These are phyloP conservation scores for Erethizon dorsatum DNA, from an alignment of 2,797 vertebrate genomes.

Conservation along the genomic window DNA sequence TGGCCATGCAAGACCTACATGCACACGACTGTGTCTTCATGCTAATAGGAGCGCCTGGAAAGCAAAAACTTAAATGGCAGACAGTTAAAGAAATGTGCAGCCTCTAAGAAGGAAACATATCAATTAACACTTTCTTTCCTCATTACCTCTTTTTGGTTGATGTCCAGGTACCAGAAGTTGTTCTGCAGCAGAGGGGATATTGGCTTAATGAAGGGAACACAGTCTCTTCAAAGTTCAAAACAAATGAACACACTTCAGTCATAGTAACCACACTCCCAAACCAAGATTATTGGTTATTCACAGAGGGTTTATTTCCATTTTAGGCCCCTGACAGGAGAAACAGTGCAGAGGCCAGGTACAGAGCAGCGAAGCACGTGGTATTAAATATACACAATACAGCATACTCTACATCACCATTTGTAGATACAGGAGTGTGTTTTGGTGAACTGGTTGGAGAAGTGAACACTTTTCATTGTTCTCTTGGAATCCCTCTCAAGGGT, in stretches of 20 bases:
- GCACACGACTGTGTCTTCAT: not conserved
- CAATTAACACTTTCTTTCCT: not conserved
- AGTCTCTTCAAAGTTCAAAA: slow-evolving; percentile 15
- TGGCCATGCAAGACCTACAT: not conserved
- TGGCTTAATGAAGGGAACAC: not conserved
- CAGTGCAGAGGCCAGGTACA: slow-evolving; percentile 53
- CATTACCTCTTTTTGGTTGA: not conserved
- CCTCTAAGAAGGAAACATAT: not conserved
- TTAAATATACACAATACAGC: slow-evolving; percentile 73
- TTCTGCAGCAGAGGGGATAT: not conserved
- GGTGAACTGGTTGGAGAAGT: not conserved
- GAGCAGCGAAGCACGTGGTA: slow-evolving; percentile 69
- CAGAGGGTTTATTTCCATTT: slow-evolving; percentile 83
- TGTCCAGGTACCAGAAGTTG: not conserved
- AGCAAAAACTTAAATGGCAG: not conserved
- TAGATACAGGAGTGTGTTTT: slow-evolving; percentile 50
- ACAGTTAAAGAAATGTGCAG: not conserved
- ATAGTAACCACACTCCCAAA: slow-evolving; percentile 50
- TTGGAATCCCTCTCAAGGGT: not conserved
- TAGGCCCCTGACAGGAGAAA: slow-evolving; percentile 49
- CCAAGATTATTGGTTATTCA: slow-evolving; percentile 62
- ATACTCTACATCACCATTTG: slow-evolving; percentile 28
- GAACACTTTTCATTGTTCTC: not conserved
- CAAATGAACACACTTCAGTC: not conserved
- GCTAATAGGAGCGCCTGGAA: not conserved